Evolutionary conservation across 2,113 vertebrate species (phyloP), one percentile per base, ranked within the genome.

Genomic region (Okapia johnstoni): DNA sequence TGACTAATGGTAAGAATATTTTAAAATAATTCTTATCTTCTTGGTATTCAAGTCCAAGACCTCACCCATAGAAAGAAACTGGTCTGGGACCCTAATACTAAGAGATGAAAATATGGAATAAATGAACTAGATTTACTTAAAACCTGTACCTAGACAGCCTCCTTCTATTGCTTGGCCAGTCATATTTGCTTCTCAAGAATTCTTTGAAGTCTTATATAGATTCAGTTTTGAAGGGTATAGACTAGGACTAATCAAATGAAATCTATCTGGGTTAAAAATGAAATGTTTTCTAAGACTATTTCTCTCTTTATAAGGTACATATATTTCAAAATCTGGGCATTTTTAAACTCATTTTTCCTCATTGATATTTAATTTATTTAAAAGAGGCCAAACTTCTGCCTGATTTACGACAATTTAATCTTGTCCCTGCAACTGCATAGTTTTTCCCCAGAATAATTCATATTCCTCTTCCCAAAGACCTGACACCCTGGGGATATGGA

Each of bases 11-110:
- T 55, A 94, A 57, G 52, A 93, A 88, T 12, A 52, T 36, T 48
- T 88, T 63, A 92, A 79, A 80, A 54, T 61, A 60, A 96, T 46
- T 88, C 25, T 90, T 93, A 76, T 95, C 25, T 94, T 63, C 58
- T 88, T 96, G 10, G 21, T 10, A 25, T 85, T 93, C 50, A 90
- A 93, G 9, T 66, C 33, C 25, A 70, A 52, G 21, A 2, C 4
- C 25, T 70, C 23, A 86, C 26, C 40, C 61, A 85, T 70, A 2
- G n/a, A 92, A 92, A 13, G 84, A 88, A 54, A 85, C 14, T 84
- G 12, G n/a, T 57, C 26, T 30, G 70, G 30, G 30, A 30, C 28
- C 43, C 77, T 92, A 80, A 92, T 6, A 52, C 12, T 61, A 86
- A 58, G n/a, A 33, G n/a, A 25, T 46, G 33, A 48, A 80, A 85